Conservation (phyloP, 2,113 vertebrate genomes). For the Pogona vitticeps region DNA sequence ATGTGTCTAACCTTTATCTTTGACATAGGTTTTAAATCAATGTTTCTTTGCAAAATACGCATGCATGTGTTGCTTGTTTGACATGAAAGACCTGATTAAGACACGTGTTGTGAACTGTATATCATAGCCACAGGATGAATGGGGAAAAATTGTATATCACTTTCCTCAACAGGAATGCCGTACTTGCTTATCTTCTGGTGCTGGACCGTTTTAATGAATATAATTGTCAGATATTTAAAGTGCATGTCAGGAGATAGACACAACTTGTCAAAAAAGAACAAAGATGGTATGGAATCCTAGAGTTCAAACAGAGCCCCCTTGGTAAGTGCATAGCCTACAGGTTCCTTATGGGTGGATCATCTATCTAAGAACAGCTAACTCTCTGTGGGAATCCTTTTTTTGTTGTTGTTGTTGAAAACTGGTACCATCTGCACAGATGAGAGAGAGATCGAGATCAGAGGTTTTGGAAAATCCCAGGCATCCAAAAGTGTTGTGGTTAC, state of each 20-base stretch:
- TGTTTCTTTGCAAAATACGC: neutral
- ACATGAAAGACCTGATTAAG: neutral
- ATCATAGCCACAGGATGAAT: neutral
- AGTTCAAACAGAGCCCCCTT: neutral
- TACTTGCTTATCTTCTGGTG: conserved; percentile 5
- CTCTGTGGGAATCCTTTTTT: no score
- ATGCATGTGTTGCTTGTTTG: neutral
- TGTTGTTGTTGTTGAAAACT: no score
- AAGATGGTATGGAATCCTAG: neutral
- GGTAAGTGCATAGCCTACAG: neutral
- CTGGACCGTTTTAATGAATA: conserved; percentile 3
- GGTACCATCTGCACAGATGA: neutral
- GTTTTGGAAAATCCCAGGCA: neutral
- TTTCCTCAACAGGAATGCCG: conserved; percentile 1
- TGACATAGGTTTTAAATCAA: neutral
- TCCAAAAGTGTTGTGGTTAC: neutral
- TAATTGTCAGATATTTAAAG: neutral
- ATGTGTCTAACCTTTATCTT: neutral
- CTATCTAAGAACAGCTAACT: neutral
- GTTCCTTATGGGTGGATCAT: neutral
- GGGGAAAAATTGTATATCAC: neutral
- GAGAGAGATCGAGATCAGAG: neutral
- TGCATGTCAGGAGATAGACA: neutral
- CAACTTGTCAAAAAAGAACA: neutral
- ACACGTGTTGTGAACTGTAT: no score